Conservation (phyloP, 2,113 vertebrate genomes). For the Amphiprion ocellaris region DNA sequence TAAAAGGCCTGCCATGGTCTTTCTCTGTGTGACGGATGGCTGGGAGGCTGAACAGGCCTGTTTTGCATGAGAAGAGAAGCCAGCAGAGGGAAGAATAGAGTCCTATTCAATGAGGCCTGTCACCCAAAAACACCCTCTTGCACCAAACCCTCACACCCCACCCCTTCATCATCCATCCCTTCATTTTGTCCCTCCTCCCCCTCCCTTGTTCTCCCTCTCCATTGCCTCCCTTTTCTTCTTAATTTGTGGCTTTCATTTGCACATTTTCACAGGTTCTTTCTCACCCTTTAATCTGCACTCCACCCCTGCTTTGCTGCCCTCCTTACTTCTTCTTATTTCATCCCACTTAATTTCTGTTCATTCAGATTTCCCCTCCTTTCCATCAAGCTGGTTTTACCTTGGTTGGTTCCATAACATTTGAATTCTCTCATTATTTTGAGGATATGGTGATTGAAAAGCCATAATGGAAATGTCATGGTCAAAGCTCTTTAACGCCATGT, state of each 20-base stretch:
- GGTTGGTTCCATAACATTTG: conserved; percentile 65
- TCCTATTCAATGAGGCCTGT: conserved; percentile 84
- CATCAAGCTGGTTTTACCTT: conserved; percentile 66
- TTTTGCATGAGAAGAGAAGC: conserved; percentile 87
- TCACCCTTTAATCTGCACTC: conserved; percentile 70
- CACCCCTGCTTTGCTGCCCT: conserved; percentile 65
- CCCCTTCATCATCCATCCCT: conserved; percentile 79
- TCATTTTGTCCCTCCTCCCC: conserved; percentile 71
- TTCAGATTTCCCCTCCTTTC: conserved; percentile 81
- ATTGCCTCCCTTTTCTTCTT: conserved; percentile 66
- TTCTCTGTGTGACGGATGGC: conserved; percentile 89
- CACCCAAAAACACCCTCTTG: conserved; percentile 81
- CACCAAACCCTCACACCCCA: conserved; percentile 74
- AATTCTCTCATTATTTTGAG: conserved; percentile 67
- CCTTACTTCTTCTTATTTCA: conserved; percentile 71
- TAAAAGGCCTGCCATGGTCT: conserved; percentile 87
- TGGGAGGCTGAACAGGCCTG: conserved; percentile 84
- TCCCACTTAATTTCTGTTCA: conserved; percentile 82
- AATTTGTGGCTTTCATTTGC: conserved; percentile 65
- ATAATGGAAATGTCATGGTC: conserved; percentile 62
- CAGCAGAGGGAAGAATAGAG: conserved; percentile 83
- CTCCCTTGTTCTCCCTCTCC: conserved; percentile 68
- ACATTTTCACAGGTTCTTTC: conserved; percentile 69
- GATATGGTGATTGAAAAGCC: conserved; percentile 39
- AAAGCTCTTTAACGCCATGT: conserved; percentile 48